Conservation (phyloP, 2,797 vertebrate genomes). For the Eulemur coronatus region DNA sequence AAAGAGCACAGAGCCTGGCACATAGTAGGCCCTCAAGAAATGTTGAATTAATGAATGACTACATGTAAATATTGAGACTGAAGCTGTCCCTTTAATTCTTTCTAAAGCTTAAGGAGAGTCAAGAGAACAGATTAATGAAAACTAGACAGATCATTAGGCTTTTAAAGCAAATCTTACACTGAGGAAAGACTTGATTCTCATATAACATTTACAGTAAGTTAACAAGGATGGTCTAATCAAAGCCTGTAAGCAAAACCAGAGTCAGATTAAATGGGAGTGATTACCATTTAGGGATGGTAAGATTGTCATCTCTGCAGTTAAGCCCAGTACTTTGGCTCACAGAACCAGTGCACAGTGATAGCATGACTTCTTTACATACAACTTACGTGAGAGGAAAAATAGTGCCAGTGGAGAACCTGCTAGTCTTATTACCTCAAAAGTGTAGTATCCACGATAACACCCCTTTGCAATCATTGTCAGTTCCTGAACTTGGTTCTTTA, state of each 20-base stretch:
- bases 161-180: not conserved
- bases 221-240: not conserved
- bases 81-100: not conserved
- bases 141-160: not conserved
- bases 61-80: not conserved
- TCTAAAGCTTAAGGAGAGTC: not conserved
- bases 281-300: not conserved
- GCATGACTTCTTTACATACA: not conserved
- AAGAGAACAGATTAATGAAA: not conserved
- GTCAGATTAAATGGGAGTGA: not conserved
- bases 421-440: not conserved
- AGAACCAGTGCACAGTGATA: not conserved
- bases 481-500: not conserved
- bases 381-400: not conserved
- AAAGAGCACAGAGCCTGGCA: not conserved
- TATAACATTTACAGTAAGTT: not conserved
- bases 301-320: not conserved
- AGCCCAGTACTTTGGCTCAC: not conserved
- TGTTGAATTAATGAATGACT: not conserved
- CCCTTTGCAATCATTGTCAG: not conserved
- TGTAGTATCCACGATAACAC: not conserved
- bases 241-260: not conserved
- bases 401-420: not conserved
- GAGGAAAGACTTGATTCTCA: slow-evolving; percentile 17
- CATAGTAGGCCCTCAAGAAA: not conserved